Evolutionary conservation across 2,797 vertebrate genomes (phyloP).

Genomic region (Trachops cirrhosus): DNA sequence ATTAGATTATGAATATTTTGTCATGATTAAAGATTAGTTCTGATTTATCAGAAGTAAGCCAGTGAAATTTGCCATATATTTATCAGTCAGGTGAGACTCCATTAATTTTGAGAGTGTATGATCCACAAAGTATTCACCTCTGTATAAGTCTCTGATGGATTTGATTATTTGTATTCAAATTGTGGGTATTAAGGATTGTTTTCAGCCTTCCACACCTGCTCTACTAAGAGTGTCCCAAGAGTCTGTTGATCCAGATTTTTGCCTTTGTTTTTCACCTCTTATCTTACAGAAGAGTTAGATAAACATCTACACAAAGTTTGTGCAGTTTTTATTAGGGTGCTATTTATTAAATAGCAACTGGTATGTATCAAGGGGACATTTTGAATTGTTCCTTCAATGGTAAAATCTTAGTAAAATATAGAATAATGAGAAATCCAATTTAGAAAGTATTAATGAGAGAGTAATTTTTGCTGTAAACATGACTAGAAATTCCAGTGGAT

Average conservation of each 20-base stretch:
- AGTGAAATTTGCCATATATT: slow-evolving; percentile 62
- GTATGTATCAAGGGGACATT: neutral
- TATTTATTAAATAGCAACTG: neutral
- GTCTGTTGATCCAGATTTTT: slow-evolving; percentile 12
- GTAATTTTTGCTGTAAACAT: neutral
- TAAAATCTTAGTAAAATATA: neutral
- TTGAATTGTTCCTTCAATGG: neutral
- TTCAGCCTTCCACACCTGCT: neutral
- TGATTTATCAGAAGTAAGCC: slow-evolving; percentile 71
- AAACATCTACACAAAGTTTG: neutral
- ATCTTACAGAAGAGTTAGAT: neutral
- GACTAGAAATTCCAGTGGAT: neutral
- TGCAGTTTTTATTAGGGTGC: neutral
- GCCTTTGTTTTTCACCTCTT: neutral
- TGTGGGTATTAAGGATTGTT: neutral
- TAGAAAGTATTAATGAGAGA: slow-evolving; percentile 8
- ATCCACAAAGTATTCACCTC: slow-evolving; percentile 37
- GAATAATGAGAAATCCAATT: neutral
- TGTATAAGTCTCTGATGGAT: slow-evolving; percentile 34
- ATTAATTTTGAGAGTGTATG: slow-evolving; percentile 68
- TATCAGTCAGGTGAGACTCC: slow-evolving; percentile 70
- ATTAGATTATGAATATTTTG: slow-evolving; percentile 89
- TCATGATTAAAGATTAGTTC: slow-evolving; percentile 84
- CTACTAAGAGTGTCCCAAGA: neutral
- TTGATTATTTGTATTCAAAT: slow-evolving; percentile 59